Conservation (phyloP, 2,888 invertebrate species). For the Euplexia lucipara region DNA sequence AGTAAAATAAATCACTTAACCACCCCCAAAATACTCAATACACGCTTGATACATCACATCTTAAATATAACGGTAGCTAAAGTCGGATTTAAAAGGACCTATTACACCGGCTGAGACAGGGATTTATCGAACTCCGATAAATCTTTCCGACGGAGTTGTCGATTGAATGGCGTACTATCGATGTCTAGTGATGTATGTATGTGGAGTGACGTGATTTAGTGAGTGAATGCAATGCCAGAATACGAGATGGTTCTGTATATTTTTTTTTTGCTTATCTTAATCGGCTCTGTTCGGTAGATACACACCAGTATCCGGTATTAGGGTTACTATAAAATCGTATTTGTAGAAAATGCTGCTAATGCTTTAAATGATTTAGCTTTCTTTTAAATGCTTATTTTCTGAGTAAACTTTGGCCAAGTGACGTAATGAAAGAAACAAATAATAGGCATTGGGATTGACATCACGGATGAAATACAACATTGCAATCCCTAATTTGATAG, state of each 20-base stretch:
- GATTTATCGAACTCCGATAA: slow-evolving; percentile 54
- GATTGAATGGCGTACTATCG: slow-evolving; percentile 48
- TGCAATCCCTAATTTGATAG: too few species aligned
- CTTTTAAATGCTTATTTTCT: too few species aligned
- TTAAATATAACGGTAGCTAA: slow-evolving; percentile 14
- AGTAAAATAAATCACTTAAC: neutral
- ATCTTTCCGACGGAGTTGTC: slow-evolving; percentile 53
- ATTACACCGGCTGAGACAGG: slow-evolving; percentile 24
- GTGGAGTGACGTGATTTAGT: slow-evolving; percentile 39
- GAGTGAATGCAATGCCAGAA: slow-evolving; percentile 11
- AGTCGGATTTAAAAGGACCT: slow-evolving; percentile 42
- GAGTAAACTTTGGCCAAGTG: too few species aligned
- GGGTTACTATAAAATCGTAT: too few species aligned
- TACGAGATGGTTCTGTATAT: slow-evolving; percentile 7
- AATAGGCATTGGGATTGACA: too few species aligned
- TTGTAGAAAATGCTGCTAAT: too few species aligned
- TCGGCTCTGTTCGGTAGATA: neutral
- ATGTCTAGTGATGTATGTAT: slow-evolving; percentile 46
- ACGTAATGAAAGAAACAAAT: too few species aligned
- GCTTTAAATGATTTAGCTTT: too few species aligned
- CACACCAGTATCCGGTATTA: too few species aligned
- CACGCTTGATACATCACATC: neutral
- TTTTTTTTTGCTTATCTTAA: neutral
- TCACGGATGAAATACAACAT: too few species aligned
- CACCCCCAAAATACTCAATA: neutral